Base-by-base conservation (phyloP, 1,140 invertebrate species). In the Drosophila dunni region DNA sequence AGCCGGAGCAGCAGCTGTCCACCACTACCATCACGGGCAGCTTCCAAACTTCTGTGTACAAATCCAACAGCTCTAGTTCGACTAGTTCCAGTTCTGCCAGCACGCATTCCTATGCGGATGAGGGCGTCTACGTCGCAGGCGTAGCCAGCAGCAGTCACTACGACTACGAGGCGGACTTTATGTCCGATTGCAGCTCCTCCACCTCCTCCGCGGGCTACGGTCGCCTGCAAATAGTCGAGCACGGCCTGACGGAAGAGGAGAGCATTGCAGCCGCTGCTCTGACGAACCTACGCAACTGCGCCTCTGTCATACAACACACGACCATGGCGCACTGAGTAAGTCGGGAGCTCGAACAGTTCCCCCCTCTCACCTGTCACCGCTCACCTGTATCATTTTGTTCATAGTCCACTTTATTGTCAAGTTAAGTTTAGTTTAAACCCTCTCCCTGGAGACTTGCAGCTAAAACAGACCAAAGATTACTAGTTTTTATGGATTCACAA, bases 261-360 rank as follows among this genome's bases (percentile, higher is more conserved):
- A 92, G 90, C 76, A 92, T 92, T 57, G 92, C 92, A 4, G 92
- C 92, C 0, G 90, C 91, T 1, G 92, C 92, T 1, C 45, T 92
- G 15, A 91, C 91, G 6, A 91, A 92, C 75, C 64, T 92, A n/a
- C 68, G 92, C 7, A 91, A 92, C 68, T 92, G 91, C 44, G 80
- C 91, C 48, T 92, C 91, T 6, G 92, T 92, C 60, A 92, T 92
- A 36, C 92, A 92, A 51, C 92, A 92, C 70, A 92, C 92, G n/a
- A 91, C 91, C 29, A 78, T 92, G 81, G 91, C 91, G 42, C 91
- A 92, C 40, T 92, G 70, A 90, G 82, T 79, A 78, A 79, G 78
- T 86, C 20, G 53, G 17, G 10, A 9, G 33, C 7, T 10, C 5
- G 7, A 4, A 20, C 2, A 10, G 34, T 29, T 20, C 17, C 24